These are phyloP conservation scores for Acipenser transmontanus DNA, from an alignment of 2,797 vertebrate genomes.

Conservation along the genomic window DNA sequence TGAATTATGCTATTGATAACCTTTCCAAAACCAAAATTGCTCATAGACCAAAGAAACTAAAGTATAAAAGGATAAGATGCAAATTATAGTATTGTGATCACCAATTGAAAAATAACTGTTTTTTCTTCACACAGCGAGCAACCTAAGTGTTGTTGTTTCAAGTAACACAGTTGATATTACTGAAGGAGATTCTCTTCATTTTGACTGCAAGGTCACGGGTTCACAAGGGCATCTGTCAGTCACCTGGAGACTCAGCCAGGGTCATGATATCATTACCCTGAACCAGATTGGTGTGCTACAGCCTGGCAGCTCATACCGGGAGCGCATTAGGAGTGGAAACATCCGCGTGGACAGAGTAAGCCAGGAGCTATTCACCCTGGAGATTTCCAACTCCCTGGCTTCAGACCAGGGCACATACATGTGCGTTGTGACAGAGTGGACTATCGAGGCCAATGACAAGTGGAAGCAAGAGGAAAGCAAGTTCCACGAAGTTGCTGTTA, in stretches of 20 bases:
- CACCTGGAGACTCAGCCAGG: conserved; percentile 54
- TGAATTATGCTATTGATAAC: too few species aligned
- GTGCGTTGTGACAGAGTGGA: conserved; percentile 71
- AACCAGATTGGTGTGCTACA: conserved; percentile 43
- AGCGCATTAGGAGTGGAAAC: conserved; percentile 17
- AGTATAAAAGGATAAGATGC: too few species aligned
- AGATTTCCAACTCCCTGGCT: conserved; percentile 40
- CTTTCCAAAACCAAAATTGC: too few species aligned
- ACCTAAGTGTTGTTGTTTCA: conserved; percentile 43
- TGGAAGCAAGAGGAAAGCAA: conserved; percentile 34
- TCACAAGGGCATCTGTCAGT: conserved; percentile 51
- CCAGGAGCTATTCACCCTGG: conserved; percentile 38
- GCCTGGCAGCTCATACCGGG: conserved; percentile 15
- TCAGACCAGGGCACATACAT: conserved; percentile 60
- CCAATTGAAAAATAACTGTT: too few species aligned
- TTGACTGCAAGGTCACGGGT: conserved; percentile 55
- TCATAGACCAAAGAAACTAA: too few species aligned
- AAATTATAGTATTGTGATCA: too few species aligned
- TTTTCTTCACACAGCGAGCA: conserved; percentile 51
- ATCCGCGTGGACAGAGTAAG: conserved; percentile 35
- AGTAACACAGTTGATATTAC: conserved; percentile 5
- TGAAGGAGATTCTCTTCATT: conserved; percentile 51
- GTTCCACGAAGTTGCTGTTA: conserved; percentile 30
- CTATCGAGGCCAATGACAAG: conserved; percentile 23
- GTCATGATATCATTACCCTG: conserved; percentile 47